These are phyloP conservation scores for Lasioglossum malachurum DNA, from an alignment of 2,888 invertebrate genomes.

Conservation along the genomic window DNA sequence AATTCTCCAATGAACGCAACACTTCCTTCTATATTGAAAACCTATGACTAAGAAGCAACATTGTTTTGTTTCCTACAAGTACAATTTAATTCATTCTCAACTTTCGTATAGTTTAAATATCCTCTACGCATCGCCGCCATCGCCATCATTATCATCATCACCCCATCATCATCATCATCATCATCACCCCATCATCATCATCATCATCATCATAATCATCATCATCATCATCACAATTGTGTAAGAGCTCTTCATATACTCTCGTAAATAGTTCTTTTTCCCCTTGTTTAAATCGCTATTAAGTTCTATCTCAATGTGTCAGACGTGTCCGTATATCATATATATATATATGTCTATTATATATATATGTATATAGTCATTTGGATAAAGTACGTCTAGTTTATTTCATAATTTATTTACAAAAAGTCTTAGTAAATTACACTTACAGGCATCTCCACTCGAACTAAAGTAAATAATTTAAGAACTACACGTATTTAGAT, in stretches of 20 bases:
- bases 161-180: not conserved
- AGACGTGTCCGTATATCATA: conserved; percentile 59
- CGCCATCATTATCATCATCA: conserved; percentile 5
- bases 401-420: conserved; percentile 85
- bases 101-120: conserved; percentile 43
- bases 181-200: too few relatives aligned
- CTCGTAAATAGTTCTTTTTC: conserved; percentile 18
- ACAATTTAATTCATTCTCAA: conserved; percentile 46
- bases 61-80: conserved; percentile 48
- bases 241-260: conserved; percentile 41
- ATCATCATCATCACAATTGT: conserved; percentile 30
- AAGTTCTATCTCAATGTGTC: conserved; percentile 12
- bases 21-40: conserved; percentile 50
- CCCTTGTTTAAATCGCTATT: conserved; percentile 45
- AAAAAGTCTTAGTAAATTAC: conserved; percentile 85
- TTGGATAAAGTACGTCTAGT: conserved; percentile 84
- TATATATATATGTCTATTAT: conserved; percentile 17
- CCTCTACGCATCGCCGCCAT: conserved; percentile 18
- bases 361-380: conserved; percentile 62
- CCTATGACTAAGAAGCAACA: conserved; percentile 51
- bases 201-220: not conserved
- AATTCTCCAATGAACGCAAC: conserved; percentile 71
- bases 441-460: conserved; percentile 85
- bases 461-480: conserved; percentile 84
- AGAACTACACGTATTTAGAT: conserved; percentile 84